Evolutionary conservation across 2,113 vertebrate genomes (phyloP), one percentile per base, ranked within the genome.

Genomic region (Laterallus jamaicensis): DNA sequence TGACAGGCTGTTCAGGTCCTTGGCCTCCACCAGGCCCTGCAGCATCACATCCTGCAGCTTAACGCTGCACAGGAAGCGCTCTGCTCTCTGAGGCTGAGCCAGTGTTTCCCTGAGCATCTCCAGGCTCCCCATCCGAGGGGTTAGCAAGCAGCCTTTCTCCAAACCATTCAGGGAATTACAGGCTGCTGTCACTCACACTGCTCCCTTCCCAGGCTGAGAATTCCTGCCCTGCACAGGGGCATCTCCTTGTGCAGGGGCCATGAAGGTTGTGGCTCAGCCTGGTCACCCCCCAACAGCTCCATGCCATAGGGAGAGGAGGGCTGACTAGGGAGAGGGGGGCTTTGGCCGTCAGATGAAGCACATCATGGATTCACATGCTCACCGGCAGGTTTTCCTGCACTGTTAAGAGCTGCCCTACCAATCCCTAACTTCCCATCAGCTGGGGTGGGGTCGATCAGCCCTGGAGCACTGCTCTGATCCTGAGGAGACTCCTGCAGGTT

Each of bases 301-400:
- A 12, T 1, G 2, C 22, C 18, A 2, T 0, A 5, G 55, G 42
- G 24, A 58, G 12, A 31, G 29, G 12, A 47, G 28, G 50, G 10
- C 44, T 47, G 44, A 47, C 44, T 4, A 47, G 44, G 44, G 44
- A 47, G 17, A 12, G 47, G 32, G 50, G 16, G 35, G 15, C 42
- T 21, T 2, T 3, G 11, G 37, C 70, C 35, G 39, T 2, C 35
- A 5, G 49, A 17, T 1, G 25, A 74, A 28, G 37, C 4, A 17
- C 25, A 4, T 2, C 19, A 18, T 1, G 19, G 68, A 28, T 28
- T 28, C 32, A 37, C 11, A 10, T 0, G 14, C 8, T 2, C 1
- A 1, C 8, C 11, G 17, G 28, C 1, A 3, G 14, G 6, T 8
- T 40, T 66, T 26, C n/a, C 2, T 44, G 52, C 11, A 17, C 19